Evolutionary conservation across 2,888 invertebrate genomes (phyloP).

Genomic region (Lepidochrysops patricia): DNA sequence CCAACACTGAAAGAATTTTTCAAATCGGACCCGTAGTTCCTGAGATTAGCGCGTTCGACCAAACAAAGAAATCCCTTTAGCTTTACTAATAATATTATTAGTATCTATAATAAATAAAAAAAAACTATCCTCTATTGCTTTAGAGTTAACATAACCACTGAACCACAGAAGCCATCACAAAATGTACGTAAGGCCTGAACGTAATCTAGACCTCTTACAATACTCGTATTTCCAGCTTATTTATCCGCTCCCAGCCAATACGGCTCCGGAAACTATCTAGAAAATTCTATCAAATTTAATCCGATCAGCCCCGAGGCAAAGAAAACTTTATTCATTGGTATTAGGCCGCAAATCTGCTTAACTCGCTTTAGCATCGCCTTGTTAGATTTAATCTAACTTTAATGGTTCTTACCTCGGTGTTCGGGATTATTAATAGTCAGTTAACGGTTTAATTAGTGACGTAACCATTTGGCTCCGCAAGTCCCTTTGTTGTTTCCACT

Average conservation of each 20-base stretch:
- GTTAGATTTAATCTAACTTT: slow-evolving; percentile 12
- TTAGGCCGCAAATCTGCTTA: background rate
- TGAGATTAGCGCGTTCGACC: too few species aligned
- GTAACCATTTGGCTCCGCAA: background rate
- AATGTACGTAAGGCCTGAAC: too few species aligned
- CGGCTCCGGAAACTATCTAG: background rate
- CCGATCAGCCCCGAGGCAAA: background rate
- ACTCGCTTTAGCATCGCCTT: background rate
- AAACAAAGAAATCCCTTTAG: too few species aligned
- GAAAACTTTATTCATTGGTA: background rate
- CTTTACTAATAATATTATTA: too few species aligned
- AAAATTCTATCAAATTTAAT: background rate
- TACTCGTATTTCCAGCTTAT: background rate
- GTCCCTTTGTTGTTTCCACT: background rate
- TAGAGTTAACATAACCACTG: too few species aligned
- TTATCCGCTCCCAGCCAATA: background rate
- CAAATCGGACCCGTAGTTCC: too few species aligned
- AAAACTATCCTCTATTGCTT: too few species aligned
- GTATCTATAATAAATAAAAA: too few species aligned
- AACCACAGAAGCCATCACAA: too few species aligned
- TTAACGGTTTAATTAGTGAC: background rate
- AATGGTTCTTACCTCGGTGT: background rate
- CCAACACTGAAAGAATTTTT: too few species aligned
- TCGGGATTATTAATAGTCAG: background rate
- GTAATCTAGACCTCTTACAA: background rate